These are phyloP conservation scores for Crenuchus spilurus DNA, from an alignment of 2,797 vertebrate species.

Conservation along the genomic window DNA sequence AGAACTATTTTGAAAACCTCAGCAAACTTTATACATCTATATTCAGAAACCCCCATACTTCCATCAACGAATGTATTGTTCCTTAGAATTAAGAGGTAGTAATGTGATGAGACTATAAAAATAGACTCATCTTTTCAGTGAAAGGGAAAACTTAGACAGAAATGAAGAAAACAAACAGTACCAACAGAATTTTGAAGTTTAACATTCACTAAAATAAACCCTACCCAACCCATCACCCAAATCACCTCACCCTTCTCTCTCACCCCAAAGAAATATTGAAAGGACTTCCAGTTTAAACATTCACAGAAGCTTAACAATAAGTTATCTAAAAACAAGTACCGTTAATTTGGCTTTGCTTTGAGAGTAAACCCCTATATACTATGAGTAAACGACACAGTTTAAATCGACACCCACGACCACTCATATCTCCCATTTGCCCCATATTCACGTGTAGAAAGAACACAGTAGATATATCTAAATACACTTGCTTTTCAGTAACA, in stretches of 20 bases:
- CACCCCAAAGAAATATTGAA: conserved; percentile 67
- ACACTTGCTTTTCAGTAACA: not conserved
- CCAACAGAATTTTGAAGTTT: conserved; percentile 71
- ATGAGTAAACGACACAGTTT: conserved; percentile 54
- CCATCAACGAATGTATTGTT: conserved; percentile 78
- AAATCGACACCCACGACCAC: conserved; percentile 68
- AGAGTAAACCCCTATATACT: conserved; percentile 71
- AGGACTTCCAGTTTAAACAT: conserved; percentile 82
- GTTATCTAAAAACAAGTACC: conserved; percentile 82
- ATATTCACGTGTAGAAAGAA: conserved; percentile 11
- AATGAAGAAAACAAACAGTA: conserved; percentile 57
- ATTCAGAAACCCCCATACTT: conserved; percentile 65
- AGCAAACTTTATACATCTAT: conserved; percentile 74
- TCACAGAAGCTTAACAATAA: conserved; percentile 78
- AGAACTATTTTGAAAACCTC: conserved; percentile 50
- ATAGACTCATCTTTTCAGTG: conserved; percentile 56
- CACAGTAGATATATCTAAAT: conserved; percentile 5
- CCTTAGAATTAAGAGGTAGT: conserved; percentile 85
- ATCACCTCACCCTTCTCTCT: conserved; percentile 52
- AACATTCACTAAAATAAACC: conserved; percentile 69
- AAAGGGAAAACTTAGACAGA: conserved; percentile 36
- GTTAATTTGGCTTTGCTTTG: conserved; percentile 74
- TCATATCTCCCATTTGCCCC: conserved; percentile 27
- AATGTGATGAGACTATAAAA: conserved; percentile 74
- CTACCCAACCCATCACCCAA: conserved; percentile 65